Conservation (phyloP, 1,140 invertebrate species). For the Centruroides vittatus region DNA sequence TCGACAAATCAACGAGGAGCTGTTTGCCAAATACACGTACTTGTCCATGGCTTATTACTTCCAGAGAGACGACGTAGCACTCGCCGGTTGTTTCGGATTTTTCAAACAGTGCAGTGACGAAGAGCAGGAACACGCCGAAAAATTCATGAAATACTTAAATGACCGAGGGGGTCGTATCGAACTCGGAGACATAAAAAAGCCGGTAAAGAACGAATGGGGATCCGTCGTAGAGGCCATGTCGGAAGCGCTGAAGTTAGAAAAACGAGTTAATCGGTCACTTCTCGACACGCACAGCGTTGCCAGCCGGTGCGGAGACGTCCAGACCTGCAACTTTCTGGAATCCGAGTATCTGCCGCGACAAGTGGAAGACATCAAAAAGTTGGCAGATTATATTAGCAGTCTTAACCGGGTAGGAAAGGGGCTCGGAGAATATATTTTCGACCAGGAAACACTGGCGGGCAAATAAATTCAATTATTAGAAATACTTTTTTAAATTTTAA, state of each 20-base stretch:
- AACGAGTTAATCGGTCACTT: slow-evolving; percentile 40
- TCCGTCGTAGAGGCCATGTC: slow-evolving; percentile 40
- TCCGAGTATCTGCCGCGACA: slow-evolving; percentile 41
- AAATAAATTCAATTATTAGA: neutral
- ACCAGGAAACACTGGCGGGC: slow-evolving; percentile 32
- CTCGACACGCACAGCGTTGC: slow-evolving; percentile 35
- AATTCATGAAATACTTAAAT: slow-evolving; percentile 48
- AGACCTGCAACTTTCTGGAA: slow-evolving; percentile 42
- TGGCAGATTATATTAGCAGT: slow-evolving; percentile 41
- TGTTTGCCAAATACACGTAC: neutral
- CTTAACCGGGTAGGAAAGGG: slow-evolving; percentile 42
- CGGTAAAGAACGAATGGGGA: slow-evolving; percentile 40
- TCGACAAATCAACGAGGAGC: slow-evolving; percentile 54
- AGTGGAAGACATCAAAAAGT: slow-evolving; percentile 43
- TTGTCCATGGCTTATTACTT: slow-evolving; percentile 38
- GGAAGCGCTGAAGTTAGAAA: slow-evolving; percentile 42
- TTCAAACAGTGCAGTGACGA: slow-evolving; percentile 43
- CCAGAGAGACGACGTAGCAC: slow-evolving; percentile 48
- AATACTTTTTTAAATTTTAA: too few species aligned
- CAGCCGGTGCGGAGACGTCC: slow-evolving; percentile 28
- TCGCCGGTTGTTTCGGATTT: slow-evolving; percentile 40
- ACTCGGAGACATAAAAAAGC: slow-evolving; percentile 29
- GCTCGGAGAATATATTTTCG: slow-evolving; percentile 45
- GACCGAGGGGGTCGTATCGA: slow-evolving; percentile 34
- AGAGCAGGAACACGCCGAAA: slow-evolving; percentile 46